phyloP scores from a whole-genome alignment of 2,888 invertebrate genomes.

The Nemotelus nigrinus region DNA sequence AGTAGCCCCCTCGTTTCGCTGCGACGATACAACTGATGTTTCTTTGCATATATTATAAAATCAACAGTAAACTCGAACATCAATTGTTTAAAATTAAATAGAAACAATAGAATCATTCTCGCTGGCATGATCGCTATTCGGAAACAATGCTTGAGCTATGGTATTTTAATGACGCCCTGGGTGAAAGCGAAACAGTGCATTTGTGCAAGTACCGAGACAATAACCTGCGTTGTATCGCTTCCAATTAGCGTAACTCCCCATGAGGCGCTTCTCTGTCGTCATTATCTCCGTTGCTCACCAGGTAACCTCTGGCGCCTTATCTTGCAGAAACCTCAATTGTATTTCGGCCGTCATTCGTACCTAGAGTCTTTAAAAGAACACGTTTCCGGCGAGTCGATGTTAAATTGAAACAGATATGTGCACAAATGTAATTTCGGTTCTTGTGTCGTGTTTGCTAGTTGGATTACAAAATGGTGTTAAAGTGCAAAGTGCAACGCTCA shows the following conservation, averaged over 20 bases:
- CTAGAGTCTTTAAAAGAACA: conserved; percentile 17
- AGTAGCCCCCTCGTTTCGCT: no score
- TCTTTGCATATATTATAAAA: no score
- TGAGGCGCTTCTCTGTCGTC: neutral
- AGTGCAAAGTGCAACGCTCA: conserved; percentile 22
- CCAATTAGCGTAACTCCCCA: conserved; percentile 12
- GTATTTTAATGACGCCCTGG: conserved; percentile 13
- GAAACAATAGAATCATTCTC: no score
- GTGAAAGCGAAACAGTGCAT: conserved; percentile 12
- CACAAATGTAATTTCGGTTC: neutral
- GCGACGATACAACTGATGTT: no score
- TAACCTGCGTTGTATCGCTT: neutral
- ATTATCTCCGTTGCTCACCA: neutral
- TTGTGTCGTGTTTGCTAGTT: neutral
- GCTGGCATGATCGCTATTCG: no score
- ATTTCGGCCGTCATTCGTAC: neutral
- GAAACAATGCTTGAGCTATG: neutral
- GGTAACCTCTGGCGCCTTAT: conserved; percentile 24
- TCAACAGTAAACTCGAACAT: no score
- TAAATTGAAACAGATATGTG: conserved; percentile 14
- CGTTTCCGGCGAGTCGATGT: neutral
- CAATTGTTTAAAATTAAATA: no score
- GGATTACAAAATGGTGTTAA: neutral
- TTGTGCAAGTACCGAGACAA: neutral
- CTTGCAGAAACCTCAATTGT: neutral